Conservation (phyloP, 2,888 invertebrate species). For the Thysanoteuthis rhombus region DNA sequence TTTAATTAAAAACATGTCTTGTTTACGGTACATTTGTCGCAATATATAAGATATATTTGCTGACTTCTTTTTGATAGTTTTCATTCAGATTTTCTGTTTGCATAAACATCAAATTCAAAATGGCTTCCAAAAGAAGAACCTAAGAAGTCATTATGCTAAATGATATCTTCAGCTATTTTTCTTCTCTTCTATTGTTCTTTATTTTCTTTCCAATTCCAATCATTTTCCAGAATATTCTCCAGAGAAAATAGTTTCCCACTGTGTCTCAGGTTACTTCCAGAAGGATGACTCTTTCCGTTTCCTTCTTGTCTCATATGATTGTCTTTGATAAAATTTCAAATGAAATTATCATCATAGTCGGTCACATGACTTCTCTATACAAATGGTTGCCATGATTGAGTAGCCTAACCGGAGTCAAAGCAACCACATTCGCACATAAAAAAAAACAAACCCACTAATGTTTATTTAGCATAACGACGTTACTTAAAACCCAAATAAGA, state of each 20-base stretch:
- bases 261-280: not conserved
- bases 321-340: not conserved
- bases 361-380: not conserved
- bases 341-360: not conserved
- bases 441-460: not conserved
- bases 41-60: not conserved
- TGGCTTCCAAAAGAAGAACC: not conserved
- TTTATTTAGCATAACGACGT: not conserved
- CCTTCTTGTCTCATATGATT: not conserved
- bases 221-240: not conserved
- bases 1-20: not conserved
- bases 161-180: not conserved
- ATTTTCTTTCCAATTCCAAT: not conserved
- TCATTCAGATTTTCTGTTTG: not conserved
- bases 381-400: not conserved
- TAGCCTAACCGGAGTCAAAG: not conserved
- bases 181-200: not conserved
- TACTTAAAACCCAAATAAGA: not conserved
- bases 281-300: not conserved
- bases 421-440: not conserved
- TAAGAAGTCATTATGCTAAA: not conserved
- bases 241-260: conserved; percentile 12
- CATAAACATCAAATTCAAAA: not conserved
- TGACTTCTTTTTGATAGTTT: not conserved
- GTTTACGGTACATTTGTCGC: not conserved